Base-by-base conservation (phyloP, 2,888 invertebrate genomes). In the Augiades crinisus region DNA sequence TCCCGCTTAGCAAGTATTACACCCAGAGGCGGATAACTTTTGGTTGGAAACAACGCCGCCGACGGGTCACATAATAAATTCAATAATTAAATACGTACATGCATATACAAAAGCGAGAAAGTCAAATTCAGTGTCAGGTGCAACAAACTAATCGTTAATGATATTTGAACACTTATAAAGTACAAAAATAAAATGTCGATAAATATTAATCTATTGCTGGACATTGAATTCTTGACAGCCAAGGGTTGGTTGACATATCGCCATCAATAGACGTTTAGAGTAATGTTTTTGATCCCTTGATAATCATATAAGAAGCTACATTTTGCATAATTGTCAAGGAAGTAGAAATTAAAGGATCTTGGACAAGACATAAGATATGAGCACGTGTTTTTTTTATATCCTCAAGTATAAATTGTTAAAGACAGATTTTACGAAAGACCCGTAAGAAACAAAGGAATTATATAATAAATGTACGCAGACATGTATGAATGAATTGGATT, bases 91-190 rank as follows among this genome's bases (percentile, higher is more conserved):
- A 70, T 67, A 69, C 22, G 22, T 46, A 46, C 45, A 46, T 8
- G 19, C 24, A 7, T 13, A 12, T 40, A 47, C 37, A 47, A 65
- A 63, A 60, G 64, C 57, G 63, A 55, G 60, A 65, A 62, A 69
- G 62, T 63, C 58, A 58, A 52, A 60, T 43, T 17, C 43, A 49
- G 33, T 49, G 70, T 75, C 72, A 72, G 73, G 71, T 76, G 80
- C 75, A 72, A 76, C 72, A 73, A 74, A 75, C 71, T 80, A 79
- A 78, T 78, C 76, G 75, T 79, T 86, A 85, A 85, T 82, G 83
- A 81, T 81, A 50, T 81, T 76, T 78, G 81, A 81, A 82, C 78
- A 77, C 78, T 78, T 81, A 81, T 83, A 83, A 81, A 81, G 68
- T 81, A 78, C 70, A 76, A 78, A 75, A 81, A 78, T 83, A 79